phyloP scores from a whole-genome alignment of 2,888 invertebrate genomes.

The Nomada fucata region DNA sequence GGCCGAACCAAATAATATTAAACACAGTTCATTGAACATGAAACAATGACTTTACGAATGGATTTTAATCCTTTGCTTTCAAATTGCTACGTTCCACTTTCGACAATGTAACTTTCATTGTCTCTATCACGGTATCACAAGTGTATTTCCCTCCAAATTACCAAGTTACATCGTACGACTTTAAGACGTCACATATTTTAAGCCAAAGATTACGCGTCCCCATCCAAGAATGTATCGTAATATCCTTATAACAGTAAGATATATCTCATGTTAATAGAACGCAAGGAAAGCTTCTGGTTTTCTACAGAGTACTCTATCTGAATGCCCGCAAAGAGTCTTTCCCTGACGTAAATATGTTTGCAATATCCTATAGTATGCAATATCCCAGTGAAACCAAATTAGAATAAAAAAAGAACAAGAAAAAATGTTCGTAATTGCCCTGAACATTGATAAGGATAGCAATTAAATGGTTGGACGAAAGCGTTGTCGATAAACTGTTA shows the following conservation, averaged over 20 bases:
- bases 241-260: neutral
- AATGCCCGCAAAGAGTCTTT: neutral
- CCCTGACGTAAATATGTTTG: neutral
- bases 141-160: too few species aligned
- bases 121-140: too few species aligned
- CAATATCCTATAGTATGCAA: neutral
- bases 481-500: neutral
- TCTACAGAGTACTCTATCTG: neutral
- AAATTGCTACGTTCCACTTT: too few species aligned
- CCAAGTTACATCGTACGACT: too few species aligned
- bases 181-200: too few species aligned
- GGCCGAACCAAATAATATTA: too few species aligned
- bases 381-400: neutral
- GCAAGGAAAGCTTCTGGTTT: neutral
- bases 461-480: neutral
- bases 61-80: too few species aligned
- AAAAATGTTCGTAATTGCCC: neutral
- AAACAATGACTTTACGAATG: too few species aligned
- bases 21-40: too few species aligned
- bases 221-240: neutral
- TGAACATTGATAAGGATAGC: neutral
- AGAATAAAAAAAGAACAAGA: neutral
- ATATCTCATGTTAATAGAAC: neutral
- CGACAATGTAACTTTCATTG: too few species aligned
- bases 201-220: too few species aligned